phyloP scores from a whole-genome alignment of 2,113 vertebrate species.

The Aldabrachelys gigantea region DNA sequence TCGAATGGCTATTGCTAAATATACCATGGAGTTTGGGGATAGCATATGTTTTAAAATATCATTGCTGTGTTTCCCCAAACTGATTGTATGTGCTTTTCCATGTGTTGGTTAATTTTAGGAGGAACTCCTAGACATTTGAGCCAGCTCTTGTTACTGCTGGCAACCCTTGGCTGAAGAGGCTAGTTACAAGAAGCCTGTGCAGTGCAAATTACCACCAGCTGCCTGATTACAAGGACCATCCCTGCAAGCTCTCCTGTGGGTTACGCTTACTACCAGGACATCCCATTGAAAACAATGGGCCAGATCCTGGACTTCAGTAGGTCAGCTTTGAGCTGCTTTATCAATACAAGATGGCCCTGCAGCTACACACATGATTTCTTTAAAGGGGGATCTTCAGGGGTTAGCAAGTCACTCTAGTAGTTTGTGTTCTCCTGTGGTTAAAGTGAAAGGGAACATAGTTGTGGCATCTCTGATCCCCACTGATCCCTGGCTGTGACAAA shows the following conservation, averaged over 20 bases:
- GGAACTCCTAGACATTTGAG: not conserved
- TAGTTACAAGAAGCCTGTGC: not conserved
- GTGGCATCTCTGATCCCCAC: not conserved
- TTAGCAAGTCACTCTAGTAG: rapidly evolving
- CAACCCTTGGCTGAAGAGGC: not conserved
- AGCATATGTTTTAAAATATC: not conserved
- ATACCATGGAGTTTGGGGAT: not conserved
- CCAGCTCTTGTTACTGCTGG: not conserved
- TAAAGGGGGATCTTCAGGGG: not conserved
- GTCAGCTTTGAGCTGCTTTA: not conserved
- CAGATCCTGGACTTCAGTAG: not conserved
- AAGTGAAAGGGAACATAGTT: rapidly evolving
- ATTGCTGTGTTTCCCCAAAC: not conserved
- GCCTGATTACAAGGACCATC: not conserved
- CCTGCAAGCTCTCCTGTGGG: not conserved
- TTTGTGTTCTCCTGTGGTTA: rapidly evolving
- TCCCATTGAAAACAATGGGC: not conserved
- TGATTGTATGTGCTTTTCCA: not conserved
- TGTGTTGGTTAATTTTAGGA: not conserved
- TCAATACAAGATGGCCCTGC: not conserved
- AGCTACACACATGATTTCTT: not conserved
- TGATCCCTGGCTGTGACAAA: not conserved
- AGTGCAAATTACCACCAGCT: not conserved
- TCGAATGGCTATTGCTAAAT: not conserved
- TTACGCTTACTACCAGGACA: not conserved